Conservation (phyloP, 2,797 vertebrate genomes). For the Momotus momota region DNA sequence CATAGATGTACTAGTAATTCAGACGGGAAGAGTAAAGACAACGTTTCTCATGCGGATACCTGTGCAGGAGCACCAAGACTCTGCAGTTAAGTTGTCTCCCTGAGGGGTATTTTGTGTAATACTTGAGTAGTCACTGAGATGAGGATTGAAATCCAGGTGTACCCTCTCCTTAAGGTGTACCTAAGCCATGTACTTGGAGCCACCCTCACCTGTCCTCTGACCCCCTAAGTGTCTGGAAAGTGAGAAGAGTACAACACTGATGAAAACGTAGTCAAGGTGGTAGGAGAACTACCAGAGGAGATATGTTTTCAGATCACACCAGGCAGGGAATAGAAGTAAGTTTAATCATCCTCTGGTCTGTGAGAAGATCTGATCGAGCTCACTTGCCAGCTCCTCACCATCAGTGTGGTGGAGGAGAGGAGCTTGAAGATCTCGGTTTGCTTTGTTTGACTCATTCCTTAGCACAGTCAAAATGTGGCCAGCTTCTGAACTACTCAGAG, state of each 20-base stretch:
- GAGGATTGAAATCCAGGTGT: neutral
- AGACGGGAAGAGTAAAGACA: neutral
- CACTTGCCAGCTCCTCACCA: neutral
- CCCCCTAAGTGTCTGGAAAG: neutral
- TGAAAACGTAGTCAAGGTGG: neutral
- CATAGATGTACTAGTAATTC: neutral
- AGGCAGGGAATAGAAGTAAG: neutral
- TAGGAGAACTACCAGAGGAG: neutral
- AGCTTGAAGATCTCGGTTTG: neutral
- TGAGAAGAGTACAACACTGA: neutral
- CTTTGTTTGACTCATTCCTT: neutral
- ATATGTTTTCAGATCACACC: neutral
- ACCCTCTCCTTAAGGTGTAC: neutral
- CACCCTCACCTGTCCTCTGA: neutral
- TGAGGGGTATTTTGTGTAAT: neutral
- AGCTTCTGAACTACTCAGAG: neutral
- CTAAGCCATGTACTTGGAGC: neutral
- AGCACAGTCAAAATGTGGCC: neutral
- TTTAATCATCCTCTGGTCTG: neutral
- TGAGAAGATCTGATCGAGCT: neutral
- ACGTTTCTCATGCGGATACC: neutral
- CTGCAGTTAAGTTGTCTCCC: neutral
- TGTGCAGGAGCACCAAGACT: neutral
- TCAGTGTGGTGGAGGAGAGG: neutral
- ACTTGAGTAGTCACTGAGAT: neutral